Base-by-base conservation (phyloP, 2,888 invertebrate genomes). In the Psylliodes chrysocephalus region DNA sequence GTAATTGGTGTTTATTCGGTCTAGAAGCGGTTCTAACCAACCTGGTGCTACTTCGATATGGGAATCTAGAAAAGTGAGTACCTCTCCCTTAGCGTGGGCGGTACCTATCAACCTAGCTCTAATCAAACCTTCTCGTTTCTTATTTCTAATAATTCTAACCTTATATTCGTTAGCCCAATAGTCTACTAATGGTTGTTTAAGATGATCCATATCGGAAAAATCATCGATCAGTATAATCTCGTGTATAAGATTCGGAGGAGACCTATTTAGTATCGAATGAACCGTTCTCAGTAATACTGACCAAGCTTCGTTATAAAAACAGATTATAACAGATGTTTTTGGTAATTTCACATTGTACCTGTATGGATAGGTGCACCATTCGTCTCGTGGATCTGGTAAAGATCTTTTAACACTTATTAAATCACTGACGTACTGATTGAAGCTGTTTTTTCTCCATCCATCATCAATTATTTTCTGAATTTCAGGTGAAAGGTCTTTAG, bases 221-320 rank as follows among this genome's bases (percentile, higher is more conserved):
- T 99, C 99, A 79, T 99, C 99, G 6, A 99, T 98, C 1, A 99
- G 88, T 75, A 99, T 90, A 61, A 99, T 90, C 81, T 98, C 96
- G 75, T 94, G 91, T 74, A 99, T 90, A 56, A 98, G 87, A 75
- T 93, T 89, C 5, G 88, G 83, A 0, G 98, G 98, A 0, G 98
- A 97, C 70, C 96, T 86, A 81, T 98, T 96, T 57, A 99, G 83
- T n/a, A 99, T 95, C 3, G 96, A 96, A 83, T 98, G 96, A 0
- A 98, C 96, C 0, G 98, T 97, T 55, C 98, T 86, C 63, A 98
- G 83, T 17, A 99, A 86, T 10, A 97, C 96, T 0, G 96, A 95
- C 98, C 98, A 98, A 1, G 98, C 98, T 84, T 99, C 98, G 83
- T 99, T 99, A 85, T 99, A 98, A 85, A 97, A 97, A 81, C 96